Evolutionary conservation across 2,888 invertebrate species (phyloP), one percentile per base, ranked within the genome.

Genomic region (Ophion ellenae): DNA sequence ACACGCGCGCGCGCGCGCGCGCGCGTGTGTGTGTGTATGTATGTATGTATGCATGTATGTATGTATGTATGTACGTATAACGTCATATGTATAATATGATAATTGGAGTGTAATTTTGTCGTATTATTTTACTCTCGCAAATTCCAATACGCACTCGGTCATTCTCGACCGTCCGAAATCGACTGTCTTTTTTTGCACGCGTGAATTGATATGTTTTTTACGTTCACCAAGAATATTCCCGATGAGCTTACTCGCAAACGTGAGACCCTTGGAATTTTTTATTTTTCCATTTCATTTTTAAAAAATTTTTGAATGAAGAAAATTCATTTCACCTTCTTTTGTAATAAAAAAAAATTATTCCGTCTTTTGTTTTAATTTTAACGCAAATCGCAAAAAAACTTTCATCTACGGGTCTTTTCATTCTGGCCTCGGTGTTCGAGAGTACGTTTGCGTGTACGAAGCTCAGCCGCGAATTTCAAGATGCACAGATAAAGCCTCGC

Each of bases 191-290:
- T 53, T 63, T 63, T 63, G 10, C 28, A 53, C 53, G 53, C 53
- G 63, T 6, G 28, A 24, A 84, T 83, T 74, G 84, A 76, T 74
- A 59, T 75, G 74, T 63, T 77, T 20, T 67, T 81, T 79, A 78
- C 20, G 61, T 9, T 61, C 24, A 80, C 53, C 80, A 74, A 59
- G 74, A 81, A 81, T 7, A 67, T 81, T 59, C 11, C 66, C 66
- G n/a, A 36, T 24, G 10, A 74, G 28, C 40, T 28, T 66, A n/a
- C 45, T 6, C 66, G 71, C 64, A 40, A 73, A 66, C 0, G 17
- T 40, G 28, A 40, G 4, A 45, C 14, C 9, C 9, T n/a, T 6
- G 10, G 3, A 14, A 53, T 53, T 53, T 14, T 14, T 47, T 17
- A 17, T 17, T 53, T 53, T 14, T 53, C 14, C 1, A 5, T 24